Percentiles rank a stretch among this genome's conserved stretches.
These are phyloP conservation scores for Chymomyza costata DNA, from an alignment of 1,140 invertebrate species.

Conservation along the genomic window DNA sequence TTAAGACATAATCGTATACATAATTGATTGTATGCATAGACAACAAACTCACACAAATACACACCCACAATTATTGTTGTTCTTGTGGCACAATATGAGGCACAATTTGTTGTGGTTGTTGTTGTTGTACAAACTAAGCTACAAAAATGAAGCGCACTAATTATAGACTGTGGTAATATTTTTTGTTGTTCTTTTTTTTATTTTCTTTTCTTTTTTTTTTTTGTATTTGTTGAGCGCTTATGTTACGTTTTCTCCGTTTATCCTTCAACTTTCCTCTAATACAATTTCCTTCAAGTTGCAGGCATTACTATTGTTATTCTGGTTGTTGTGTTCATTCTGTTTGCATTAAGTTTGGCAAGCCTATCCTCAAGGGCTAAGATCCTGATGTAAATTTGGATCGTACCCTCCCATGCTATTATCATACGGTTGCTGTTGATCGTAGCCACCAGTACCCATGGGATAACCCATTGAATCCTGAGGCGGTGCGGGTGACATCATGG, in stretches of 20 bases:
- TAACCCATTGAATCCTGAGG: constrained; percentile 93
- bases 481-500: constrained; percentile 95
- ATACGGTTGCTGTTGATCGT: constrained; percentile 89
- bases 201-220: constrained; percentile 16
- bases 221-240: constrained; percentile 21
- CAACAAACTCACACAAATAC: constrained; percentile 5
- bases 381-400: constrained; percentile 90
- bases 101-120: neutral
- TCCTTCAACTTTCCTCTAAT: too few relatives aligned
- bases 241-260: too few relatives aligned
- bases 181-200: too few relatives aligned
- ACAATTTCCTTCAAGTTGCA: neutral
- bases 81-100: neutral
- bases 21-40: constrained; percentile 34
- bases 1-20: constrained; percentile 43
- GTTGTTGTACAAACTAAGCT: too few relatives aligned
- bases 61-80: constrained; percentile 5
- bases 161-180: too few relatives aligned
- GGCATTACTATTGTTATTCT: too few relatives aligned
- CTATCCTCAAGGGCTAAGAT: constrained; percentile 79
- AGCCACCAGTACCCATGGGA: constrained; percentile 89
- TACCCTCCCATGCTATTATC: constrained; percentile 91
- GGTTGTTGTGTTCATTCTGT: too few relatives aligned
- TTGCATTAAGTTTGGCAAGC: too few relatives aligned
- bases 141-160: too few relatives aligned